A percentile compares a stretch with the other conserved stretches of the same genome.
phyloP scores from a whole-genome alignment of 2,797 vertebrate species.

The Mico argentatus region DNA sequence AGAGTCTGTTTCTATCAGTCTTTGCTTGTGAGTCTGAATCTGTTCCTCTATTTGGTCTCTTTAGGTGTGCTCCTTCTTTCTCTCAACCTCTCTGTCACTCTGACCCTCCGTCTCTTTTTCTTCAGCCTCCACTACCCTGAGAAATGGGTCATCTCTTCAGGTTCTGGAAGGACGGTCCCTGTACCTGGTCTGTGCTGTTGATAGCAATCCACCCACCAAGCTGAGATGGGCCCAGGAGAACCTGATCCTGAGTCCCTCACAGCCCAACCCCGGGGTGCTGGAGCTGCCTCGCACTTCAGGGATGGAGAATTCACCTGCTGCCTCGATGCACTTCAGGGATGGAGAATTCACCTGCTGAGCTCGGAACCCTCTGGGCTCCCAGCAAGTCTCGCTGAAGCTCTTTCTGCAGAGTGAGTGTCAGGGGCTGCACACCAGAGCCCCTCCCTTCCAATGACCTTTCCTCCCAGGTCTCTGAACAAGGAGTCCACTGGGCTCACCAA shows the following conservation, averaged over 20 bases:
- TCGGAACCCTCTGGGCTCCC: accelerated
- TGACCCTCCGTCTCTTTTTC: background rate
- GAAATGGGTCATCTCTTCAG: background rate
- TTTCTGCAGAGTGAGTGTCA: background rate
- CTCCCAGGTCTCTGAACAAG: background rate
- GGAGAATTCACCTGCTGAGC: background rate
- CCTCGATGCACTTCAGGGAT: too few species aligned
- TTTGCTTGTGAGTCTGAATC: too few species aligned
- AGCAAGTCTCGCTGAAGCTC: background rate
- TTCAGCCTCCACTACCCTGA: background rate
- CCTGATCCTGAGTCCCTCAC: background rate
- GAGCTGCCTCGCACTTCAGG: background rate
- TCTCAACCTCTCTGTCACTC: background rate
- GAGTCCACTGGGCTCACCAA: background rate
- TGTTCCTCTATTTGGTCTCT: too few species aligned
- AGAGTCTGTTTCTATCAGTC: too few species aligned
- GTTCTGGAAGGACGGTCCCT: background rate
- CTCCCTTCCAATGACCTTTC: background rate
- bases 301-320: too few species aligned
- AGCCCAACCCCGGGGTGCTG: background rate
- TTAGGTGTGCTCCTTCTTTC: background rate
- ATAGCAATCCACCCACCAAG: background rate
- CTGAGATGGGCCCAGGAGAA: background rate
- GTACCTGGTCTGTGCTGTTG: background rate
- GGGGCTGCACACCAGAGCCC: too few species aligned